Evolutionary conservation across 2,888 invertebrate genomes (phyloP).

Genomic region (Pogonocherus hispidulus): DNA sequence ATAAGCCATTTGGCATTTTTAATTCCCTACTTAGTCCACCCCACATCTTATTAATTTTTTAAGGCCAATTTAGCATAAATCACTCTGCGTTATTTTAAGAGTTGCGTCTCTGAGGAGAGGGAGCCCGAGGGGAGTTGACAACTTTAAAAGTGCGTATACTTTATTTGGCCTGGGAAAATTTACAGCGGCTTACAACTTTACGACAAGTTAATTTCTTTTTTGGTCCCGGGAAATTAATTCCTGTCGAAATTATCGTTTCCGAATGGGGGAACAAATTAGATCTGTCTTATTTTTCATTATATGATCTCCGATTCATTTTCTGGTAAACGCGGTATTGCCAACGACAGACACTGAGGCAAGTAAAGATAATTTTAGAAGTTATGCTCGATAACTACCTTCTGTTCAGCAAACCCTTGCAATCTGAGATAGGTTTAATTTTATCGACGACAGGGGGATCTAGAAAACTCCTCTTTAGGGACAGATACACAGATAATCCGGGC

Average conservation of each 20-base stretch:
- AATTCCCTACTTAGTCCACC: slow-evolving; percentile 49
- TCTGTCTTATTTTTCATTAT: not conserved
- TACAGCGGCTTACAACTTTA: slow-evolving; percentile 28
- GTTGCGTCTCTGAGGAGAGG: slow-evolving; percentile 23
- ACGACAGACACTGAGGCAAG: no score
- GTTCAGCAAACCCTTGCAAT: no score
- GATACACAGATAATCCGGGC: no score
- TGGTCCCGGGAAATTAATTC: slow-evolving; percentile 8
- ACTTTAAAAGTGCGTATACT: slow-evolving; percentile 31
- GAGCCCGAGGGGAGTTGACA: slow-evolving; percentile 23
- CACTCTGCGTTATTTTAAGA: slow-evolving; percentile 38
- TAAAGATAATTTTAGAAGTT: no score
- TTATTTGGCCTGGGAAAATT: slow-evolving; percentile 27
- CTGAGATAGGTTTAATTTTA: no score
- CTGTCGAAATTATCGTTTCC: slow-evolving; percentile 7
- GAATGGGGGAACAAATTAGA: not conserved
- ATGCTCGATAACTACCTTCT: no score
- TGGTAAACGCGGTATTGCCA: no score
- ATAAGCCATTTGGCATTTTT: slow-evolving; percentile 52
- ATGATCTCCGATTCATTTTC: no score
- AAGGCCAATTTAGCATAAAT: slow-evolving; percentile 51
- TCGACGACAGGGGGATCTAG: no score
- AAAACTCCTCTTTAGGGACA: no score
- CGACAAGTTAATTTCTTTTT: slow-evolving; percentile 26
- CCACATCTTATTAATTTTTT: slow-evolving; percentile 53